These are phyloP conservation scores for Thumatha senex DNA, from an alignment of 2,888 invertebrate species.

Conservation along the genomic window DNA sequence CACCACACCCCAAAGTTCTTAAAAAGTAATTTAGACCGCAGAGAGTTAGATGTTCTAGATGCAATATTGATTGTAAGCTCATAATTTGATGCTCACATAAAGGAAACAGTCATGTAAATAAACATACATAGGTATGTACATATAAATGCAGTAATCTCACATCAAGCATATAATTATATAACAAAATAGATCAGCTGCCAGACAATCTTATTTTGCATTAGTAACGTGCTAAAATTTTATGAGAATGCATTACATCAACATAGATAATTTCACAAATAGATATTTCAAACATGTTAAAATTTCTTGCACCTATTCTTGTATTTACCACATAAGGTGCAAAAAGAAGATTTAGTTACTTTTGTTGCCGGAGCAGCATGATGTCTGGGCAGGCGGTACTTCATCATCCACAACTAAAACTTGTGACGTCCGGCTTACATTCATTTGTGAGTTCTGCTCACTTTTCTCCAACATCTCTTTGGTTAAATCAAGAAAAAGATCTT, in stretches of 20 bases:
- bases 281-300: conserved; percentile 8
- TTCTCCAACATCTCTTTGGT: conserved; percentile 88
- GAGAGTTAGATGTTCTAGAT: too few species aligned
- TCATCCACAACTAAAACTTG: conserved; percentile 74
- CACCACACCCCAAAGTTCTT: too few species aligned
- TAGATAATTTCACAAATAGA: background rate
- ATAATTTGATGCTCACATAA: too few species aligned
- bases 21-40: too few species aligned
- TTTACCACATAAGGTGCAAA: background rate
- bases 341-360: conserved; percentile 44
- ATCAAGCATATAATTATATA: conserved; percentile 2
- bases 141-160: background rate
- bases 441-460: conserved; percentile 53
- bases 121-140: too few species aligned
- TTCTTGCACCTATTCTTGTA: too few species aligned
- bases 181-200: conserved; percentile 19
- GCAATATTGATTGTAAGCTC: too few species aligned
- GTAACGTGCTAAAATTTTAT: background rate
- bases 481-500: conserved; percentile 94
- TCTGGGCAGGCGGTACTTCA: conserved; percentile 54
- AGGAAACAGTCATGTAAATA: too few species aligned
- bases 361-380: conserved; percentile 65
- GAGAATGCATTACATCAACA: conserved; percentile 1
- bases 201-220: conserved; percentile 1
- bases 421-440: conserved; percentile 52